A percentile compares a stretch with the other conserved stretches of the same genome.
Conservation (phyloP, 2,888 invertebrate species). For the Lithophane socia region DNA sequence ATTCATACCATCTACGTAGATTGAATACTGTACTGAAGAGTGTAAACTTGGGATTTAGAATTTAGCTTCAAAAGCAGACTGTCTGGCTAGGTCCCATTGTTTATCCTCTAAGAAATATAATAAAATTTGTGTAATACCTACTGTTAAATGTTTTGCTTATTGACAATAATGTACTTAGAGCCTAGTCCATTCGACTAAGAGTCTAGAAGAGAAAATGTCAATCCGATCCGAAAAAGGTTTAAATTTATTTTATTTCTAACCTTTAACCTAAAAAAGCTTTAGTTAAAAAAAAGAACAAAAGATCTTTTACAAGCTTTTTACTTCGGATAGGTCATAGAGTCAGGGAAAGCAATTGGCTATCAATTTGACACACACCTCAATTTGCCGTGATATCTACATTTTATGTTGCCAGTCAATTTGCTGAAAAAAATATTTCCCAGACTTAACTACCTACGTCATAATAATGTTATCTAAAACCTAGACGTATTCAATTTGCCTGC, state of each 20-base stretch:
- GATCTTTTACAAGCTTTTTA: not conserved
- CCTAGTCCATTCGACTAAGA: constrained; percentile 3
- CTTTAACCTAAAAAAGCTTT: too few species aligned
- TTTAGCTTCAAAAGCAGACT: not conserved
- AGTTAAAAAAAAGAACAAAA: not conserved
- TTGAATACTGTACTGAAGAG: constrained; percentile 1
- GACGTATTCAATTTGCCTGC: not conserved
- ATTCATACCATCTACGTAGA: constrained; percentile 36
- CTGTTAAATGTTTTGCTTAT: constrained; percentile 1
- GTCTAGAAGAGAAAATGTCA: not conserved
- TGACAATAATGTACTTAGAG: not conserved
- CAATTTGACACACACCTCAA: not conserved
- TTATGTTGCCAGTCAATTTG: too few species aligned
- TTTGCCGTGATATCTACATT: not conserved
- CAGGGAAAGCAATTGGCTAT: not conserved
- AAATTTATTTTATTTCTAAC: constrained; percentile 6
- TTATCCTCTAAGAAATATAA: not conserved
- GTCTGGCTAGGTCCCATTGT: not conserved
- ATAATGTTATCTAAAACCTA: not conserved
- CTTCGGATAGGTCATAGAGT: not conserved
- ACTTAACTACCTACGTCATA: not conserved
- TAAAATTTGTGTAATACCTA: not conserved
- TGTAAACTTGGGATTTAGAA: not conserved
- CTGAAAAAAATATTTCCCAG: not conserved
- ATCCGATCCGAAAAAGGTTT: constrained; percentile 1